A percentile compares a stretch with the other conserved stretches of the same genome.
These are phyloP conservation scores for Channa striata DNA, from an alignment of 2,797 vertebrate species.

Conservation along the genomic window DNA sequence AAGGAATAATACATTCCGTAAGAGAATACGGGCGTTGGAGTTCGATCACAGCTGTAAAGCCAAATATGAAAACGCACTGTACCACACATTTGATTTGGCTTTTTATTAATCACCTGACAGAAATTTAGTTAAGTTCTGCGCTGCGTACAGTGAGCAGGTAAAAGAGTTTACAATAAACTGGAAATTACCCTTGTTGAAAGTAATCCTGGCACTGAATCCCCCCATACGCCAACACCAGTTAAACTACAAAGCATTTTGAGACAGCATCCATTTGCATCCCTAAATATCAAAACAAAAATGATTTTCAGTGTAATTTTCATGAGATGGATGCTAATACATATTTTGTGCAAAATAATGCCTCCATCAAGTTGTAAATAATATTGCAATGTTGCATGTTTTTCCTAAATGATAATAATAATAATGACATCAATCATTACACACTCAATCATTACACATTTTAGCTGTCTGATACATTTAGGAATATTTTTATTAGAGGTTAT, in stretches of 20 bases:
- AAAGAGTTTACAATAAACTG: constrained; percentile 62
- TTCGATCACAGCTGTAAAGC: constrained; percentile 59
- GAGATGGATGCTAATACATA: too few species aligned
- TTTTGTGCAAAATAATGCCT: not conserved
- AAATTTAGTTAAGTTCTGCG: constrained; percentile 66
- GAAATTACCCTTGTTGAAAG: constrained; percentile 68
- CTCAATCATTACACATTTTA: too few species aligned
- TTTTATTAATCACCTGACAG: constrained; percentile 71
- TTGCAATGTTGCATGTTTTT: too few species aligned
- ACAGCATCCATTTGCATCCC: not conserved
- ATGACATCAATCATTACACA: too few species aligned
- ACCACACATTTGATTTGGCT: constrained; percentile 75
- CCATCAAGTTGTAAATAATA: not conserved
- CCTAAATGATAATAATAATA: too few species aligned
- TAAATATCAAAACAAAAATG: constrained; percentile 15
- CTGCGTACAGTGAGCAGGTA: constrained; percentile 71
- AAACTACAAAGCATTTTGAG: too few species aligned
- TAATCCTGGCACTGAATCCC: constrained; percentile 57
- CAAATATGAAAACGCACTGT: constrained; percentile 40
- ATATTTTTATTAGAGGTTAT: too few species aligned
- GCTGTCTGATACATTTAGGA: too few species aligned
- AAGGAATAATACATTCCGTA: constrained; percentile 35
- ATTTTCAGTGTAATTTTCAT: too few species aligned
- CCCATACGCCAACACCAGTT: constrained; percentile 51
- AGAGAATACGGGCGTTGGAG: constrained; percentile 69